Evolutionary conservation across 2,113 vertebrate species (phyloP).

Genomic region (Actenoides lindsayi): DNA sequence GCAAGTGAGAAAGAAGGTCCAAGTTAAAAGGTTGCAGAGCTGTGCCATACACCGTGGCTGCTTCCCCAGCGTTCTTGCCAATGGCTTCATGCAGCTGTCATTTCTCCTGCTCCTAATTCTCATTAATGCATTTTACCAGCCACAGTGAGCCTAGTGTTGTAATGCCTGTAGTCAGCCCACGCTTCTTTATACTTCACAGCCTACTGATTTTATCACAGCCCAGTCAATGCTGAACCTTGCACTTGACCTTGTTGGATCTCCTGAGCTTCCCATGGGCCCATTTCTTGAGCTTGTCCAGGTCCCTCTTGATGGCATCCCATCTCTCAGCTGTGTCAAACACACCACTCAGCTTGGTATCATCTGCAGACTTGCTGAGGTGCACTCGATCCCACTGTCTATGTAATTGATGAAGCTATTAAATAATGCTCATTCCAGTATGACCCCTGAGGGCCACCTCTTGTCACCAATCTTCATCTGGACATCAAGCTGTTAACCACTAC

Average conservation of each 20-base stretch:
- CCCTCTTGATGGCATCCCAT: neutral
- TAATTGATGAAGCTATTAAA: neutral
- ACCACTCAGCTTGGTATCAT: neutral
- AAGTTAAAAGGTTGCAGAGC: neutral
- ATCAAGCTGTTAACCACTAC: neutral
- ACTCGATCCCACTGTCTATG: rapidly evolving
- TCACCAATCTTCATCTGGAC: neutral
- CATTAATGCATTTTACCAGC: no score
- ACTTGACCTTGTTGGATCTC: neutral
- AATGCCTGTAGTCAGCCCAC: neutral
- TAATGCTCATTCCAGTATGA: neutral
- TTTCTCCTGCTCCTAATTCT: neutral
- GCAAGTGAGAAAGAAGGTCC: neutral
- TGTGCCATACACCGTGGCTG: rapidly evolving
- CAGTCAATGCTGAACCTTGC: neutral
- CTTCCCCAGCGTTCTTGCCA: neutral
- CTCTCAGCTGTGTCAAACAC: neutral
- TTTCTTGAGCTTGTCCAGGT: neutral
- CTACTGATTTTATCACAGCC: neutral
- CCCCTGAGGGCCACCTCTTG: neutral
- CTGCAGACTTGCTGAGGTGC: neutral
- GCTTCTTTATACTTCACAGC: neutral
- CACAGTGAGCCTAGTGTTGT: neutral
- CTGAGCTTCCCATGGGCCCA: no score
- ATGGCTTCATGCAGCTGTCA: neutral